A percentile compares a stretch with the other conserved stretches of the same genome.
Evolutionary conservation across 2,888 invertebrate species (phyloP).

Genomic region (Lampropteryx suffumata): DNA sequence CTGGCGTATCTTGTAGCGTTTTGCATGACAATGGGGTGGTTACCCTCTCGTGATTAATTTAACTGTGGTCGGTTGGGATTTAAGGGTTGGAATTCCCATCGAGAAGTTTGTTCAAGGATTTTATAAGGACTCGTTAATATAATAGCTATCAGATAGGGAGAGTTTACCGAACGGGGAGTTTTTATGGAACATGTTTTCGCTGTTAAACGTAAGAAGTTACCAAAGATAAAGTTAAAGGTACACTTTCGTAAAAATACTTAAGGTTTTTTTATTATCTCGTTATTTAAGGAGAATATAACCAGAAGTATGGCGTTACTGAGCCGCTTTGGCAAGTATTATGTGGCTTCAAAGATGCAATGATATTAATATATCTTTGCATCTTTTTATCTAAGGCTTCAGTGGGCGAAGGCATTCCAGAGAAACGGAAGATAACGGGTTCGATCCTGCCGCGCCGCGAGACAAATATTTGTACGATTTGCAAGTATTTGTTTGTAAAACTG

Average conservation of each 20-base stretch:
- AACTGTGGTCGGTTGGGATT: conserved; percentile 17
- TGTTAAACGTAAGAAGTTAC: not conserved
- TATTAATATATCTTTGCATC: too few species aligned
- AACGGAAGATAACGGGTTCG: too few species aligned
- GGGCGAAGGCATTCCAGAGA: too few species aligned
- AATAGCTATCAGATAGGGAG: conserved; percentile 8
- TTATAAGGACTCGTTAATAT: conserved; percentile 8
- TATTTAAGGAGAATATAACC: too few species aligned
- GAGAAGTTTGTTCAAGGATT: conserved; percentile 6
- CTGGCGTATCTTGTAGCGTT: conserved; percentile 14
- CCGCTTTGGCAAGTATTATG: too few species aligned
- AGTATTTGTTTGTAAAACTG: too few species aligned
- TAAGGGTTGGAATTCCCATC: conserved; percentile 14
- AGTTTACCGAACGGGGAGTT: not conserved
- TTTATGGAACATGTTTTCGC: not conserved
- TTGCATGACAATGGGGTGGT: conserved; percentile 25
- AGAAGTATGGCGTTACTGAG: too few species aligned
- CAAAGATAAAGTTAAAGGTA: not conserved
- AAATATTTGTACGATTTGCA: too few species aligned
- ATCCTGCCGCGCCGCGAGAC: too few species aligned
- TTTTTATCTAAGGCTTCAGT: too few species aligned
- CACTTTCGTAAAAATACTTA: too few species aligned
- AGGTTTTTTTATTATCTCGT: too few species aligned
- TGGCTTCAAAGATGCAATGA: not conserved
- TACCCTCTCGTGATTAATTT: conserved; percentile 26